These are phyloP conservation scores for Trachelus tabidus DNA, from an alignment of 2,888 invertebrate genomes.

Conservation along the genomic window DNA sequence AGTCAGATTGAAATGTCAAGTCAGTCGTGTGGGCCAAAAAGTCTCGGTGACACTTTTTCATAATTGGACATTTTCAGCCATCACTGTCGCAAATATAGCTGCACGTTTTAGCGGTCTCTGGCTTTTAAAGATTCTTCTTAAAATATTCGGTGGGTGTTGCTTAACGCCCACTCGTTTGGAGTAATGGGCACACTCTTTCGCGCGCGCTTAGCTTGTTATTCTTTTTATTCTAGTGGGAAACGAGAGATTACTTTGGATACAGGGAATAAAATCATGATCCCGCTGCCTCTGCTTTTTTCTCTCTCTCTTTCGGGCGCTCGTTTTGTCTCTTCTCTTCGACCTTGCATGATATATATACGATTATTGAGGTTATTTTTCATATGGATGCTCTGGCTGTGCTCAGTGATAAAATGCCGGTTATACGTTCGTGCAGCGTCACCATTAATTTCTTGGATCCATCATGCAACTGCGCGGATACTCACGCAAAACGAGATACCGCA, in stretches of 20 bases:
- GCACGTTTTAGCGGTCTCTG: too few relatives aligned
- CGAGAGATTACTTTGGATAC: neutral
- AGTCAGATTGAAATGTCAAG: neutral
- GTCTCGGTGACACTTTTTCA: too few relatives aligned
- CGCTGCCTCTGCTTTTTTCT: too few relatives aligned
- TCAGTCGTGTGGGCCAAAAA: neutral
- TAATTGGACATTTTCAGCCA: neutral
- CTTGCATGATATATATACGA: too few relatives aligned
- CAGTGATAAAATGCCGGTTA: neutral
- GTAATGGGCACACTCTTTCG: too few relatives aligned
- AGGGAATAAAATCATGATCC: too few relatives aligned
- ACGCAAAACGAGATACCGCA: neutral
- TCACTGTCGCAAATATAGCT: neutral
- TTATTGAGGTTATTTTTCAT: too few relatives aligned
- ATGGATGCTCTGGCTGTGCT: too few relatives aligned
- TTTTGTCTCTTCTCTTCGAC: too few relatives aligned
- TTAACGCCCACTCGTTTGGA: too few relatives aligned
- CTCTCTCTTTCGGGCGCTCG: too few relatives aligned
- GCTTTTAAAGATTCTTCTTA: neutral
- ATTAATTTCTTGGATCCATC: neutral
- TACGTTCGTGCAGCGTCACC: neutral
- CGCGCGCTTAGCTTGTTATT: neutral
- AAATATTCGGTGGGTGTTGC: too few relatives aligned
- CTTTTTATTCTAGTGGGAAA: neutral
- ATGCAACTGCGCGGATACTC: neutral